Base-by-base conservation (phyloP, 2,113 vertebrate species). In the Psilopogon haemacephalus region DNA sequence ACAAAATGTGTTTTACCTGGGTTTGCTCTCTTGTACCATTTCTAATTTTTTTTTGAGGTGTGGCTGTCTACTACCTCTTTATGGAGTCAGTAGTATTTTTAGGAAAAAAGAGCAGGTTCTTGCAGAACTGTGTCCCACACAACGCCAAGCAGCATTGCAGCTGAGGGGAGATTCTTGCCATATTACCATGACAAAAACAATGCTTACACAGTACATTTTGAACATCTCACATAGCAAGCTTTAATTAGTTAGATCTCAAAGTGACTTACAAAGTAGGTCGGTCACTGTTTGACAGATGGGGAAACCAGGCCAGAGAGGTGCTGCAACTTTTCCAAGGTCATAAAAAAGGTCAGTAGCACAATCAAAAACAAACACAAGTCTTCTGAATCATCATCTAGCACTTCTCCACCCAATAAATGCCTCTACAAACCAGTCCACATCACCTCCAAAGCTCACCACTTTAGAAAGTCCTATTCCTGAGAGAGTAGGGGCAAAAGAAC, bases 211-310 rank as follows among this genome's bases (percentile, higher is more conserved):
- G 74, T 12, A 70, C 70, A 73, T 63, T 73, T 76, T 40, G 40
- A 91, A 79, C 60, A 85, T 18, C 75, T 91, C 46, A 2, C 50
- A 67, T 5, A 76, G 46, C 68, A 83, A 79, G 37, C 15, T 92
- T 79, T 89, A 84, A 76, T 85, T 82, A 72, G 90, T 48, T 81
- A 87, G 55, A 67, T 63, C 78, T 84, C 84, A 54, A 85, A 90
- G 55, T 40, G n/a, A 93, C 50, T 70, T 79, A 48, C 60, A 82
- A 95, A 95, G 52, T 87, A 91, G 94, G 84, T 74, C 5, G 1
- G 63, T 54, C 73, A 14, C 40, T 72, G 32, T 80, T 88, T 62
- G 63, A 87, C 92, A 93, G 92, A 94, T 73, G 82, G 67, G 46
- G 42, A 95, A 95, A 90, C 55, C 82, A 87, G 93, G 79, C 44